Evolutionary conservation across 2,113 vertebrate species (phyloP).

Genomic region (Ailurus styani): DNA sequence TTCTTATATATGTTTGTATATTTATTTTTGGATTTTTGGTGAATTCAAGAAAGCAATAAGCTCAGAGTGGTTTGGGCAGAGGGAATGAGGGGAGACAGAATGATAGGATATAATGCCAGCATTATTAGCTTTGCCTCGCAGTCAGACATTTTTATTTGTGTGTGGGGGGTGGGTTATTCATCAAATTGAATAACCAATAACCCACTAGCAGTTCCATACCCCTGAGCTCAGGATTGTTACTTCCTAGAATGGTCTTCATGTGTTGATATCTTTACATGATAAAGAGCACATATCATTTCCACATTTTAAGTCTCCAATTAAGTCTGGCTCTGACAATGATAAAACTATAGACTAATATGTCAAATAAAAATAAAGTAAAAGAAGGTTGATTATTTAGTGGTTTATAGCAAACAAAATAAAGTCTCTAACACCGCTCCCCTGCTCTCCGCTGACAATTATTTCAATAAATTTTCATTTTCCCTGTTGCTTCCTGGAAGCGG

Average conservation of each 20-base stretch:
- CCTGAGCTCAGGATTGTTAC: background rate
- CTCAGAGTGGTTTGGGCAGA: background rate
- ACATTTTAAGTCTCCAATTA: background rate
- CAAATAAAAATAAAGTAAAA: background rate
- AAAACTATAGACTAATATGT: background rate
- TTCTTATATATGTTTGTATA: background rate
- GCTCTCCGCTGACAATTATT: background rate
- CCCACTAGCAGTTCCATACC: background rate
- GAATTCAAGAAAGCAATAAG: background rate
- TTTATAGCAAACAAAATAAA: background rate
- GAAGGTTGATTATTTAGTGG: background rate
- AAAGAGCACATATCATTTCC: background rate
- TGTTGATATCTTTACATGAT: background rate
- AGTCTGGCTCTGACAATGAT: background rate
- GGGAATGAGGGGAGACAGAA: background rate
- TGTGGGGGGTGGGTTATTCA: background rate
- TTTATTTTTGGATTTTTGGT: background rate
- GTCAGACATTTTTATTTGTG: background rate
- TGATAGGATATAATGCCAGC: background rate
- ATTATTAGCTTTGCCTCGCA: background rate
- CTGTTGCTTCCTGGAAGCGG: background rate
- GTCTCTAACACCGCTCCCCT: rapidly evolving
- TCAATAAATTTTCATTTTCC: background rate
- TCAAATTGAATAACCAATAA: background rate
- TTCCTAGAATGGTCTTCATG: background rate